These are phyloP conservation scores for Drosophila multiciliata DNA, from an alignment of 2,888 invertebrate species.

Conservation along the genomic window DNA sequence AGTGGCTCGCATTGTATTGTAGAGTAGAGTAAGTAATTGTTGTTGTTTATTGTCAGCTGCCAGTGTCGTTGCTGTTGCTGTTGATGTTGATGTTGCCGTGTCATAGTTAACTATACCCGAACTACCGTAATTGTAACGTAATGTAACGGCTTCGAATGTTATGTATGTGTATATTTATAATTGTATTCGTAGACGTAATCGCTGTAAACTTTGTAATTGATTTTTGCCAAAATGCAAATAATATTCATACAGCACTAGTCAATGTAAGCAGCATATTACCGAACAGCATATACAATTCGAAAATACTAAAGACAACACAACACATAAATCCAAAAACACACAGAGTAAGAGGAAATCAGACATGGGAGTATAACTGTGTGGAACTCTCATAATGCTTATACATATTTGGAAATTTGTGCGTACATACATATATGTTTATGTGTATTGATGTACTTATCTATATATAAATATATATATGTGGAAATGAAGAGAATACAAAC, in stretches of 20 bases:
- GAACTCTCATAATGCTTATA: constrained; percentile 7
- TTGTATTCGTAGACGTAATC: constrained; percentile 40
- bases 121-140: constrained; percentile 40
- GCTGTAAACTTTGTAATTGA: constrained; percentile 43
- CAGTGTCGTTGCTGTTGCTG: constrained; percentile 20
- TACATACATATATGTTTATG: constrained; percentile 7
- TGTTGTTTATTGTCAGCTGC: constrained; percentile 45
- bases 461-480: constrained; percentile 6
- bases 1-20: constrained; percentile 26
- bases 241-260: constrained; percentile 30
- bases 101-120: constrained; percentile 60
- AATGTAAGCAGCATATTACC: constrained; percentile 46
- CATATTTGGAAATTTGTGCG: constrained; percentile 3
- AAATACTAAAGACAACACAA: background rate
- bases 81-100: constrained; percentile 58
- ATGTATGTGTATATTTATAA: constrained; percentile 42
- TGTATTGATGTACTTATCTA: constrained; percentile 3
- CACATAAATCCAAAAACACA: background rate
- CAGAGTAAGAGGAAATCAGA: background rate
- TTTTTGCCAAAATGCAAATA: constrained; percentile 37
- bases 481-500: constrained; percentile 7
- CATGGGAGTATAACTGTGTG: background rate
- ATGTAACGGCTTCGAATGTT: constrained; percentile 53
- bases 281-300: background rate
- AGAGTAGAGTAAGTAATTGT: constrained; percentile 35